A percentile compares a stretch with the other conserved stretches of the same genome.
Conservation (phyloP, 2,113 vertebrate genomes). For the Zosterops borbonicus region DNA sequence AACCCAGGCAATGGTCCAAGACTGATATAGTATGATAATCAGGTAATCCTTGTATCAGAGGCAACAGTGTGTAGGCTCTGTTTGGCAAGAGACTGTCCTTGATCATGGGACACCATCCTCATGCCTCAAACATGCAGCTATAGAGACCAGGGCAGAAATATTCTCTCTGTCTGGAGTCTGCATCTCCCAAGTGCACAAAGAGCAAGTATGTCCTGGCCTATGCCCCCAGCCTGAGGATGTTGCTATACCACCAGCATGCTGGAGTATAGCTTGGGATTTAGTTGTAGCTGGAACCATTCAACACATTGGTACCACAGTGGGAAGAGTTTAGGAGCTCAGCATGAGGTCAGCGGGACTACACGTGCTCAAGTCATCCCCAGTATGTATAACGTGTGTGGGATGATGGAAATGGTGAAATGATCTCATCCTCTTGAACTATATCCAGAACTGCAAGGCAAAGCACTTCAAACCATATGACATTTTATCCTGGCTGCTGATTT, state of each 20-base stretch:
- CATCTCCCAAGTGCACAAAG: background rate
- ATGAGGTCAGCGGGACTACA: background rate
- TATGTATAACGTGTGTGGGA: background rate
- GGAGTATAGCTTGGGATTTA: background rate
- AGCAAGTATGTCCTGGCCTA: background rate
- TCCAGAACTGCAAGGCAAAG: background rate
- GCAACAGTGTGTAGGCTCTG: accelerated
- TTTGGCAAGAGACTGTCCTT: background rate
- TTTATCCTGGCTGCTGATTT: background rate
- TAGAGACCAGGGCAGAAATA: background rate
- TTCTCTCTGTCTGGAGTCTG: background rate
- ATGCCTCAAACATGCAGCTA: background rate
- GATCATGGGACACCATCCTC: accelerated
- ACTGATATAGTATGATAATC: background rate
- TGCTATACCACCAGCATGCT: background rate
- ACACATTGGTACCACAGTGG: background rate
- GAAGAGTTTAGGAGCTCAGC: background rate
- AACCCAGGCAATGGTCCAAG: background rate
- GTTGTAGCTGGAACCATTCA: background rate
- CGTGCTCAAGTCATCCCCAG: background rate
- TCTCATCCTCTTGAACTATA: background rate
- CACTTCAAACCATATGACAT: background rate
- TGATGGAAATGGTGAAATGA: background rate
- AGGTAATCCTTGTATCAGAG: background rate
- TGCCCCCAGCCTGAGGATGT: background rate